phyloP scores from a whole-genome alignment of 2,113 vertebrate species.

The Gobiocypris rarus region DNA sequence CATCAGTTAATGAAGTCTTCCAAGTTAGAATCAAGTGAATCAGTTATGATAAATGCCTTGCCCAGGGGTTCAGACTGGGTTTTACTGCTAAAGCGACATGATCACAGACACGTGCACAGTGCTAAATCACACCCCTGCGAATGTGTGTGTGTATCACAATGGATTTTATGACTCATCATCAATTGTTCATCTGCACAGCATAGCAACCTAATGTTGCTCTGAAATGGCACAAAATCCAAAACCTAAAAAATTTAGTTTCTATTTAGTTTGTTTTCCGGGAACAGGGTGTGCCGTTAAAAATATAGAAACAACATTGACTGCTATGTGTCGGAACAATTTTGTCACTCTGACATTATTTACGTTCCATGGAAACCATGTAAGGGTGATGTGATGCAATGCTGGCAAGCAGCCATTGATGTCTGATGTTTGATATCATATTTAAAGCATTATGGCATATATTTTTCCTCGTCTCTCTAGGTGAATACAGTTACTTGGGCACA shows the following conservation, averaged over 20 bases:
- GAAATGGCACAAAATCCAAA: constrained; percentile 8
- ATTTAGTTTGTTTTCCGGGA: constrained; percentile 15
- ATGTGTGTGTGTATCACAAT: constrained; percentile 15
- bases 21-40: no score
- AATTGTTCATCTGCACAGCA: neutral
- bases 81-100: neutral
- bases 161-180: constrained; percentile 26
- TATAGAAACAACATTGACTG: constrained; percentile 26
- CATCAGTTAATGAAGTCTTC: neutral
- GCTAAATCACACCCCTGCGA: constrained; percentile 14
- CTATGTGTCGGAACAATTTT: constrained; percentile 29
- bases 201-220: constrained; percentile 4
- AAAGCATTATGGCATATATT: neutral
- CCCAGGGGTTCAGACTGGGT: neutral
- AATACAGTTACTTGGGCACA: constrained; percentile 79
- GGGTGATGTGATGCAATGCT: neutral
- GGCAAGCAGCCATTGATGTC: constrained; percentile 27
- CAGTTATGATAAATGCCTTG: neutral
- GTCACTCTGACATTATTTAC: constrained; percentile 17
- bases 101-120: constrained; percentile 17
- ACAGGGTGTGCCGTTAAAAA: constrained; percentile 37
- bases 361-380: constrained; percentile 7
- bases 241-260: neutral
- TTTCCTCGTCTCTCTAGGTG: constrained; percentile 69
- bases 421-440: constrained; percentile 23